Conservation (phyloP, 2,113 vertebrate species). For the Laticauda laticaudata region DNA sequence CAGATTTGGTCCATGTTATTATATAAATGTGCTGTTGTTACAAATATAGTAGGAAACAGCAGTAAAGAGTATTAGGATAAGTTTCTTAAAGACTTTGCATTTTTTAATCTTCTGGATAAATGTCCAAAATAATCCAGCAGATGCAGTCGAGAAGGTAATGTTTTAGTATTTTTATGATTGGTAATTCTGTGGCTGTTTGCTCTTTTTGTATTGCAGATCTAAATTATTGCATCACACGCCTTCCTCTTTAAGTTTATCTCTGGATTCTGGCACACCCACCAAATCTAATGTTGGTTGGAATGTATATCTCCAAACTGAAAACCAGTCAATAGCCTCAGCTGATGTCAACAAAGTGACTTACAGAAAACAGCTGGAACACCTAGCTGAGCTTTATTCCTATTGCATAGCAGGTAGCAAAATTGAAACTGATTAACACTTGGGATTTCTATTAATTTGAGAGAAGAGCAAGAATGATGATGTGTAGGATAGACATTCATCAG, state of each 20-base stretch:
- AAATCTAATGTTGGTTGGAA: conserved; percentile 69
- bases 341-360: conserved; percentile 82
- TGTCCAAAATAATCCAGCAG: conserved; percentile 18
- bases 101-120: not conserved
- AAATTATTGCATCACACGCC: conserved; percentile 80
- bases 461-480: not conserved
- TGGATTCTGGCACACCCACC: conserved; percentile 71
- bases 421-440: not conserved
- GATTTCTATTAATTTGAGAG: not conserved
- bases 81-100: not conserved
- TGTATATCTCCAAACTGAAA: conserved; percentile 73
- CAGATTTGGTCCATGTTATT: not conserved
- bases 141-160: not conserved
- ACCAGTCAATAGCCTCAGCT: conserved; percentile 68
- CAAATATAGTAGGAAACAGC: not conserved
- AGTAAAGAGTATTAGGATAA: not conserved
- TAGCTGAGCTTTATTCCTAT: conserved; percentile 86
- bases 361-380: conserved; percentile 77
- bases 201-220: conserved; percentile 72
- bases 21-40: not conserved
- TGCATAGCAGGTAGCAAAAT: conserved; percentile 86
- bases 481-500: not conserved
- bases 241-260: conserved; percentile 67
- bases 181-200: not conserved
- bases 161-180: too few species aligned